Evolutionary conservation across 2,113 vertebrate genomes (phyloP).

Genomic region (Saimiri boliviensis): DNA sequence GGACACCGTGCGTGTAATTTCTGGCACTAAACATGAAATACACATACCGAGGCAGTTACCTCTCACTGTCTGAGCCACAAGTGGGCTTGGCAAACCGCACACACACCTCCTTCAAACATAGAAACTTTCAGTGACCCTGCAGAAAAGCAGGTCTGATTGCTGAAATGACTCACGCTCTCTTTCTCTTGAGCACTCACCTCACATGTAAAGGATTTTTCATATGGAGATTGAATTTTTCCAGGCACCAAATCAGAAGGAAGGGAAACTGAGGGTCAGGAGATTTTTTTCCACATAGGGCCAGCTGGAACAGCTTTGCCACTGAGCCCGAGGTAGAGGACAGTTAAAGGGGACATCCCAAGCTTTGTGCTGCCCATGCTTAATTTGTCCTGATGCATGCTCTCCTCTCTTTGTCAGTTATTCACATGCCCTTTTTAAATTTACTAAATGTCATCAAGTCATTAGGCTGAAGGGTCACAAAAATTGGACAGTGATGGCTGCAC

Average conservation of each 20-base stretch:
- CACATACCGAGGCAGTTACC: not conserved
- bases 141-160: not conserved
- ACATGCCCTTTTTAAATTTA: not conserved
- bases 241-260: not conserved
- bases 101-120: accelerated
- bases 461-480: not conserved
- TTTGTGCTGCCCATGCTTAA: not conserved
- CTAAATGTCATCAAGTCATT: not conserved
- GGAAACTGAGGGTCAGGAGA: not conserved
- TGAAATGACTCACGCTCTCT: not conserved
- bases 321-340: not conserved
- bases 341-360: not conserved
- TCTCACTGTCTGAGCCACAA: not conserved
- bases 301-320: not conserved
- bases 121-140: slow-evolving; percentile 6
- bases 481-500: accelerated
- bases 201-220: not conserved
- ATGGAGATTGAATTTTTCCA: slow-evolving; percentile 36
- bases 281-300: not conserved
- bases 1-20: slow-evolving; percentile 90
- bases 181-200: not conserved
- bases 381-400: not conserved
- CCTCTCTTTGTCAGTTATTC: not conserved
- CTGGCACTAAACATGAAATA: slow-evolving; percentile 83
- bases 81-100: accelerated